Conservation (phyloP, 2,888 invertebrate species). For the Listrodromus nycthemerus region DNA sequence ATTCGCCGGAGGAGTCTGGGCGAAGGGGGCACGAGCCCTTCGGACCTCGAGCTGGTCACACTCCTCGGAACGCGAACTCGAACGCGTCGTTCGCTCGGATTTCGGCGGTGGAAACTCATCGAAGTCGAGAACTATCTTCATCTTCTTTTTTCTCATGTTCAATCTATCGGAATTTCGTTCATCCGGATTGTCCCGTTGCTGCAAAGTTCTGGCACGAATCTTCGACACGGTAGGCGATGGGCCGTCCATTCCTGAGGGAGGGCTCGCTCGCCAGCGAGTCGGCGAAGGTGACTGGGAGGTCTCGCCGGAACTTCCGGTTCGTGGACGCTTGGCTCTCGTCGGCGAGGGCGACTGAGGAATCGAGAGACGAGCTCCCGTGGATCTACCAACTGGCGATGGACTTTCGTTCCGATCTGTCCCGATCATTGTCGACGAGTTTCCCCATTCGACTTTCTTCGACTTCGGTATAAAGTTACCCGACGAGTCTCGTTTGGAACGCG, state of each 20-base stretch:
- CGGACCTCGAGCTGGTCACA: slow-evolving; percentile 42
- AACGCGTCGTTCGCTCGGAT: slow-evolving; percentile 66
- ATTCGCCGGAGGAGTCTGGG: slow-evolving; percentile 70
- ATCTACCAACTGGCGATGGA: slow-evolving; percentile 48
- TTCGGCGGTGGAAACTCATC: slow-evolving; percentile 77
- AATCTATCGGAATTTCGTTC: slow-evolving; percentile 13
- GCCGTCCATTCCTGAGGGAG: slow-evolving; percentile 31
- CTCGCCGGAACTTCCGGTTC: slow-evolving; percentile 64
- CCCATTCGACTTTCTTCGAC: slow-evolving; percentile 41
- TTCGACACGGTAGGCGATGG: slow-evolving; percentile 13
- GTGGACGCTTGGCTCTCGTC: slow-evolving; percentile 69
- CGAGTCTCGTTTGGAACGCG: slow-evolving; percentile 61
- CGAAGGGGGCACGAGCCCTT: slow-evolving; percentile 56
- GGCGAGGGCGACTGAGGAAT: slow-evolving; percentile 68
- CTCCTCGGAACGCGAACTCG: slow-evolving; percentile 46
- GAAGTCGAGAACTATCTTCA: slow-evolving; percentile 77
- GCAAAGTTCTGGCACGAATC: slow-evolving; percentile 19
- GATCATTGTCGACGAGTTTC: not conserved
- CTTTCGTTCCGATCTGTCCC: slow-evolving; percentile 26
- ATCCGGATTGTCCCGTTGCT: slow-evolving; percentile 18
- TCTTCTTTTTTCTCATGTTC: slow-evolving; percentile 65
- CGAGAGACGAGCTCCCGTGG: slow-evolving; percentile 27
- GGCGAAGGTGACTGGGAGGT: slow-evolving; percentile 70
- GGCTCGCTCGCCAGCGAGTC: slow-evolving; percentile 61
- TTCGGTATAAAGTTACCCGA: slow-evolving; percentile 60